These are phyloP conservation scores for Apteryx owenii DNA, from an alignment of 2,113 vertebrate genomes.

Conservation along the genomic window DNA sequence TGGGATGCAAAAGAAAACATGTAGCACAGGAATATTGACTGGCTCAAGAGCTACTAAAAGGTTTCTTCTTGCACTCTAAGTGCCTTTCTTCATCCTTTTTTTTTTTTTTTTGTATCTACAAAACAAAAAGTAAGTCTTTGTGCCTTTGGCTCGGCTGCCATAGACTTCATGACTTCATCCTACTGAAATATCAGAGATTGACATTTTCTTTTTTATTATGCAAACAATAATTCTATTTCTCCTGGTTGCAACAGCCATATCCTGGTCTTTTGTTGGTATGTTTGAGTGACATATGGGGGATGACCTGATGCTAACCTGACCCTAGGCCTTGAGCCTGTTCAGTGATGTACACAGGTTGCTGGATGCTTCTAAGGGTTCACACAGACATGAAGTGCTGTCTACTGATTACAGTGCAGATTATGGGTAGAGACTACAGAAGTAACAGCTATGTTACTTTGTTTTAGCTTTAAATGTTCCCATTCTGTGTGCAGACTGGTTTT, in stretches of 20 bases:
- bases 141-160: background rate
- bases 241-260: background rate
- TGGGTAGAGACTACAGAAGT: background rate
- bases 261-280: background rate
- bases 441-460: background rate
- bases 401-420: background rate
- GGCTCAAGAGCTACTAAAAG: conserved; percentile 25
- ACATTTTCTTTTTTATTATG: background rate
- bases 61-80: background rate
- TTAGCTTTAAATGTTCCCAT: background rate
- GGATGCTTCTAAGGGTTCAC: background rate
- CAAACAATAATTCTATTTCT: background rate
- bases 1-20: background rate
- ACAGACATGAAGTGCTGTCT: background rate
- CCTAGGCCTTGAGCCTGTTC: rapidly evolving
- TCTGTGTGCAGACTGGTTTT: background rate
- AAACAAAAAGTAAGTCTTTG: background rate
- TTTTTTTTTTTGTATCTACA: background rate
- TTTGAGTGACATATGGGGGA: background rate
- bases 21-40: conserved; percentile 1
- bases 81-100: background rate
- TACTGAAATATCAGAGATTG: background rate
- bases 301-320: background rate
- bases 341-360: background rate
- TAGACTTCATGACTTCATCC: background rate